Percentiles rank a stretch among this genome's conserved stretches.
phyloP scores from a whole-genome alignment of 2,888 invertebrate genomes.

The Tipula unca region DNA sequence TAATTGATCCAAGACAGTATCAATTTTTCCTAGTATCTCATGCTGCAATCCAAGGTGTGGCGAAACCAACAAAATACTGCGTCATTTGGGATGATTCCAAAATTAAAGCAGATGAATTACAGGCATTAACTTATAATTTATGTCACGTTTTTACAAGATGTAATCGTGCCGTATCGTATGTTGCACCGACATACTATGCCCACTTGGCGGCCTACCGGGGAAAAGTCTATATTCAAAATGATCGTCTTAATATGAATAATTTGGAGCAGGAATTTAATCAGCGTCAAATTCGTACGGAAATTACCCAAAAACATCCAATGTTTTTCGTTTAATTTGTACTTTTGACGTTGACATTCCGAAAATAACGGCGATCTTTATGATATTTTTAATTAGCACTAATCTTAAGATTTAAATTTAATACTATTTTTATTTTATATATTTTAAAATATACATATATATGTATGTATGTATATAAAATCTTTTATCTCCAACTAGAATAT shows the following conservation, averaged over 20 bases:
- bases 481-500: too few species aligned
- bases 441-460: too few species aligned
- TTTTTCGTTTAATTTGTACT: constrained; percentile 52
- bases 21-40: constrained; percentile 82
- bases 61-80: constrained; percentile 79
- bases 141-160: constrained; percentile 83
- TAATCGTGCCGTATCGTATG: constrained; percentile 74
- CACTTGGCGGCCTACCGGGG: constrained; percentile 76
- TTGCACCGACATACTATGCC: constrained; percentile 80
- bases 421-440: too few species aligned
- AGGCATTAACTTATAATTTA: constrained; percentile 69
- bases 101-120: constrained; percentile 63
- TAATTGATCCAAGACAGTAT: constrained; percentile 77
- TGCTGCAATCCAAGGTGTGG: constrained; percentile 68
- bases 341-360: background rate
- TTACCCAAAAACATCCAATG: constrained; percentile 54
- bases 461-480: too few species aligned
- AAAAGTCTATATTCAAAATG: constrained; percentile 35
- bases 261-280: constrained; percentile 45
- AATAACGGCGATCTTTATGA: too few species aligned
- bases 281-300: constrained; percentile 46
- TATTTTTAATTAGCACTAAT: too few species aligned
- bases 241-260: constrained; percentile 33
- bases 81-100: constrained; percentile 71
- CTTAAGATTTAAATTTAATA: too few species aligned